Evolutionary conservation across 2,113 vertebrate species (phyloP), one percentile per base, ranked within the genome.

Genomic region (Syrrhaptes paradoxus): DNA sequence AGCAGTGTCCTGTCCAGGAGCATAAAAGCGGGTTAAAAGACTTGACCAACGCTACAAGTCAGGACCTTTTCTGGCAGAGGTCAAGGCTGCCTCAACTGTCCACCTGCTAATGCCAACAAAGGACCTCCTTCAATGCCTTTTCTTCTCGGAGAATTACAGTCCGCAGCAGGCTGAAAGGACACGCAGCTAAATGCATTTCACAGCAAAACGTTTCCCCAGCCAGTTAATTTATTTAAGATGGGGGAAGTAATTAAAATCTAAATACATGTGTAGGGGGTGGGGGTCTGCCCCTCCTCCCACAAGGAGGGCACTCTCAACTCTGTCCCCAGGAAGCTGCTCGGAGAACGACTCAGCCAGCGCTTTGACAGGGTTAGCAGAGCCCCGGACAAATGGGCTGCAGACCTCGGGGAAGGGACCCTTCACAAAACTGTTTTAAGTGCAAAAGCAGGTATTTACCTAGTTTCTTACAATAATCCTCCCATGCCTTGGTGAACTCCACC

Each of bases 381-480:
- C 2, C 31, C 2, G 12, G 54, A 22, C 29, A 59, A 19, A 15
- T 12, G 2, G 65, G 62, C 85, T 80, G 82, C 65, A 45, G 52
- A 34, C 11, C 48, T 34, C 1, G 0, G 74, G 57, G 32, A 36
- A n/a, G 25, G 52, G 9, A 13, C 20, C 17, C 38, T 61, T 48
- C 67, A 22, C 16, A 5, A 52, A 72, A 7, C 34, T 55, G 49
- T 1, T 54, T n/a, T 17, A 46, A 51, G 5, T 14, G 45, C 49
- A 59, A 87, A 79, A 76, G 31, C 59, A 63, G 38, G 22, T 15
- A 14, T 97, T 97, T 94, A 95, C 97, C 88, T 84, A 97, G 96
- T 84, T 98, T 97, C 94, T 98, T 97, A 93, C 81, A 98, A 97
- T 97, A 97, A 90, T 89, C 97, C 97, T 98, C 95, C 94, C 95